phyloP scores from a whole-genome alignment of 2,113 vertebrate species.

The Callipepla squamata region DNA sequence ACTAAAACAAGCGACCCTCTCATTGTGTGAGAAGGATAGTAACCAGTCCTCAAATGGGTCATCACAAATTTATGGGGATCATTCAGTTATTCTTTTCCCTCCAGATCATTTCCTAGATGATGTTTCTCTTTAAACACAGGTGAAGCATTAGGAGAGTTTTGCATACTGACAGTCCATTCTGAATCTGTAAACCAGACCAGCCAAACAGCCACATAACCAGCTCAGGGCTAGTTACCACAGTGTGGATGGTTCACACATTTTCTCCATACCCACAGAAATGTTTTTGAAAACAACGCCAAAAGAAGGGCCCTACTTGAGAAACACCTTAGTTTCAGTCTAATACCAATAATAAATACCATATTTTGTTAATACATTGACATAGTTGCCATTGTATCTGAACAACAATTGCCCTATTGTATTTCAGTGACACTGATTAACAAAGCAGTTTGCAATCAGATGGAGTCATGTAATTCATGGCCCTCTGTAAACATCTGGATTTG shows the following conservation, averaged over 20 bases:
- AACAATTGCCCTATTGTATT: neutral
- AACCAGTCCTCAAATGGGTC: neutral
- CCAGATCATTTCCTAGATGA: neutral
- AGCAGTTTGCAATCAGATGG: neutral
- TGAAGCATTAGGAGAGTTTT: neutral
- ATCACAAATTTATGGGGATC: neutral
- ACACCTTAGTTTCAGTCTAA: neutral
- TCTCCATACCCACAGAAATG: neutral
- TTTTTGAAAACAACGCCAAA: neutral
- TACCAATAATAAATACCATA: neutral
- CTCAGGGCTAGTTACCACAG: neutral
- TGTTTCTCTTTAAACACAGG: neutral
- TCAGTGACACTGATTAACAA: neutral
- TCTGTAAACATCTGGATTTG: slow-evolving; percentile 12
- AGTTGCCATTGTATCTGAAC: neutral
- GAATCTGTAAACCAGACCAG: neutral
- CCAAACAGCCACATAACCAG: neutral
- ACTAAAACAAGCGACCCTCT: neutral
- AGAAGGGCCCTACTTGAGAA: neutral
- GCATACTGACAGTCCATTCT: neutral
- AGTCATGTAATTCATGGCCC: neutral
- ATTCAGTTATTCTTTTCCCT: neutral
- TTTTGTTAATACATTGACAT: neutral
- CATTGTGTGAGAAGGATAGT: neutral
- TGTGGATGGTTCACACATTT: neutral